Evolutionary conservation across 2,888 invertebrate species (phyloP).

Genomic region (Celastrina argiolus): DNA sequence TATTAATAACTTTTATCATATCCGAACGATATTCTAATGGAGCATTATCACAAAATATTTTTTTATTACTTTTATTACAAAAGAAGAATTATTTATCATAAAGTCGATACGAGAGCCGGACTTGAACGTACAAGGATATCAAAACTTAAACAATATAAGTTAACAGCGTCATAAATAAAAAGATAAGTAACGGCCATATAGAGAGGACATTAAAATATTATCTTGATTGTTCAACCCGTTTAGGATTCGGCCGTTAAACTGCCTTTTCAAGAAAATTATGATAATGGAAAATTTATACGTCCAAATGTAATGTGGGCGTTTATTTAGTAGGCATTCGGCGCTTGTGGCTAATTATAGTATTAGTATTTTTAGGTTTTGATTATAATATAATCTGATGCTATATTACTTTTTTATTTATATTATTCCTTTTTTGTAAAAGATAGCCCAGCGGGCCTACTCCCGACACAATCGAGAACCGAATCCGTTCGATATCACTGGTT

Average conservation of each 20-base stretch:
- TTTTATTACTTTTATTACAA: too few relatives aligned
- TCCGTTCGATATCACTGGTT: too few relatives aligned
- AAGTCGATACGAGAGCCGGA: constrained; percentile 2
- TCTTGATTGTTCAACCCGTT: constrained; percentile 6
- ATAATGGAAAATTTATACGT: not conserved
- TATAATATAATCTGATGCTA: too few relatives aligned
- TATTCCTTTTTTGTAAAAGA: not conserved
- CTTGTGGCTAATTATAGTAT: not conserved
- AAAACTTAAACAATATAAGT: constrained; percentile 13
- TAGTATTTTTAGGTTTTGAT: not conserved
- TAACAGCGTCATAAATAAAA: constrained; percentile 1
- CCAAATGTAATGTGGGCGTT: not conserved
- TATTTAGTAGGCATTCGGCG: not conserved
- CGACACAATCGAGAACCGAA: too few relatives aligned
- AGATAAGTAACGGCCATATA: not conserved
- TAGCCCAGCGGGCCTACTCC: too few relatives aligned
- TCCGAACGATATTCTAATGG: too few relatives aligned
- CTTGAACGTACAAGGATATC: constrained; percentile 16
- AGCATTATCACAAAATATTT: too few relatives aligned
- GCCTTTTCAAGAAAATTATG: not conserved
- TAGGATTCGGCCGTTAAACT: constrained; percentile 8
- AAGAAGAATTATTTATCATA: not conserved
- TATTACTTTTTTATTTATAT: too few relatives aligned
- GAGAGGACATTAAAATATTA: not conserved
- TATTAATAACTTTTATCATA: too few relatives aligned